Percentiles rank a stretch among this genome's conserved stretches.
These are phyloP conservation scores for Manis javanica DNA, from an alignment of 2,797 vertebrate species.

Conservation along the genomic window DNA sequence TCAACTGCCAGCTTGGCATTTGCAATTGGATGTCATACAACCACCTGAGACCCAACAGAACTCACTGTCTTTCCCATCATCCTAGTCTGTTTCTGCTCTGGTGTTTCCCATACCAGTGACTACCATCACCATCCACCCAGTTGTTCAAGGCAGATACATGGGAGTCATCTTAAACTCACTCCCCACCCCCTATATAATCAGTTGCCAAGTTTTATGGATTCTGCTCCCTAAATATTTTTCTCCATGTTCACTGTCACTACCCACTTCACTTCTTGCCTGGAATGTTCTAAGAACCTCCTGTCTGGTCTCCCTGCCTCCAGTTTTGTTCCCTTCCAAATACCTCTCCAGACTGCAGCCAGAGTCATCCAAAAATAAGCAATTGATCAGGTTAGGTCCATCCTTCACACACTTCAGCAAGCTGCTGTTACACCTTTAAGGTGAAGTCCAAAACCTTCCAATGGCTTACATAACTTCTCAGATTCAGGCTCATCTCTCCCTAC, in stretches of 20 bases:
- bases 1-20: slow-evolving; percentile 18
- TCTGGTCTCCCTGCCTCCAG: background rate
- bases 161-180: background rate
- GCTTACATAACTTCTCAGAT: background rate
- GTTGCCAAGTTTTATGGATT: slow-evolving; percentile 15
- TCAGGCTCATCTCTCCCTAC: background rate
- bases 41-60: slow-evolving; percentile 41
- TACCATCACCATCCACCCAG: background rate
- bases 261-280: slow-evolving; percentile 9
- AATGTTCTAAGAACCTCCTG: background rate
- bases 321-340: background rate
- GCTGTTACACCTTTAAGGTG: background rate
- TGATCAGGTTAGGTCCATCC: background rate
- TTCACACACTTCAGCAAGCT: slow-evolving; percentile 31
- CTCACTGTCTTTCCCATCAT: background rate
- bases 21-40: background rate
- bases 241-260: background rate
- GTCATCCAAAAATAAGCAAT: slow-evolving; percentile 20
- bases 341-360: background rate
- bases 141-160: background rate
- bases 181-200: background rate
- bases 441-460: slow-evolving; percentile 20
- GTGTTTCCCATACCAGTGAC: background rate
- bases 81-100: background rate
- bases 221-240: background rate